Evolutionary conservation across 2,888 invertebrate species (phyloP).

Genomic region (Sphinx pinastri): DNA sequence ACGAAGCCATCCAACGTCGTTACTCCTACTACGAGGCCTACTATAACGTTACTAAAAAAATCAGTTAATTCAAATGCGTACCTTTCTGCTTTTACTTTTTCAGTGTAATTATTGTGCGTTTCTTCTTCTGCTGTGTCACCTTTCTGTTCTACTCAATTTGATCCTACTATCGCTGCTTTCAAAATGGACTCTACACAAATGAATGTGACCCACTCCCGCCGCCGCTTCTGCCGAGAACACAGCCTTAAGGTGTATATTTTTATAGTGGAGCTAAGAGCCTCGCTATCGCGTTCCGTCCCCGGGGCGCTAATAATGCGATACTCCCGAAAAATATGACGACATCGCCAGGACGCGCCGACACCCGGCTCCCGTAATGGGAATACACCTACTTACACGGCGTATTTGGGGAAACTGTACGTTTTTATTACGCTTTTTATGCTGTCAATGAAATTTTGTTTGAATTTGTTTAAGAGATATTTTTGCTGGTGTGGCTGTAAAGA

Average conservation of each 20-base stretch:
- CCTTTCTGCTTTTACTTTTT: no score
- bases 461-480: slow-evolving; percentile 9
- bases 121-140: no score
- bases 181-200: no score
- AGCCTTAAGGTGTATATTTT: background rate
- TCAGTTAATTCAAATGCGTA: no score
- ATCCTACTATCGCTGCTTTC: no score
- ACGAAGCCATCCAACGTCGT: no score
- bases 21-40: no score
- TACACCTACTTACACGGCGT: slow-evolving; percentile 39
- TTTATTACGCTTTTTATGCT: slow-evolving; percentile 33
- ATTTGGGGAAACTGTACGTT: slow-evolving; percentile 35
- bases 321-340: slow-evolving; percentile 51
- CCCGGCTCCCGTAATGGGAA: slow-evolving; percentile 42
- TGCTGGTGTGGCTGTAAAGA: background rate
- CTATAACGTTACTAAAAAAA: no score
- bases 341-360: slow-evolving; percentile 33
- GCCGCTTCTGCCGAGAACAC: no score
- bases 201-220: no score
- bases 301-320: slow-evolving; percentile 48
- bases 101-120: no score
- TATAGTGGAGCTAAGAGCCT: slow-evolving; percentile 45
- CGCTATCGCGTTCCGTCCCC: slow-evolving; percentile 46
- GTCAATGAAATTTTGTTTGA: slow-evolving; percentile 19
- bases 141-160: no score